Base-by-base conservation (phyloP, 2,113 vertebrate genomes). In the Misgurnus anguillicaudatus region DNA sequence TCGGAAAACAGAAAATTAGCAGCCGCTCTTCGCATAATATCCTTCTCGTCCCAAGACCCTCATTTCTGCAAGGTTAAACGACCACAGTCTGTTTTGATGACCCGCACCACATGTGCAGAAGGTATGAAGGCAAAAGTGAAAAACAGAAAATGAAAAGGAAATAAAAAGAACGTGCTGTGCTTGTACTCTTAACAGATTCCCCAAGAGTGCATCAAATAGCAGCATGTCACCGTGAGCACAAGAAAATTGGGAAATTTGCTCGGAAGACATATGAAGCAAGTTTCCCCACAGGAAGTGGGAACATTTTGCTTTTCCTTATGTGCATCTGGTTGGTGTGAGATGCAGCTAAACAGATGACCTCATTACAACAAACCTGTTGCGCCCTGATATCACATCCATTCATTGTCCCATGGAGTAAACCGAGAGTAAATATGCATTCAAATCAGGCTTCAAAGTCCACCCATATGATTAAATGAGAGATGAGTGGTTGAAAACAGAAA, bases 1-100 rank as follows among this genome's bases (percentile, higher is more conserved):
- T 42, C 14, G 24, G 19, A 51, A 71, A 71, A 77, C 38, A 31
- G 66, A 21, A 80, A 68, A 78, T 68, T 78, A 74, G 55, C 31
- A 72, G 21, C 24, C 3, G n/a, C 61, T 60, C 39, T 58, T 60
- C 24, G 39, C 53, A 66, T 58, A 63, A 58, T 74, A 57, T 72
- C 17, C 53, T 74, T 64, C 14, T 8, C 11, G 0, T 67, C 57
- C 63, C 47, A 61, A 14, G 16, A 47, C 36, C 61, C 62, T 41
- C 66, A 60, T 76, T 77, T 68, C 62, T 55, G 48, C 60, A 51
- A 80, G 72, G 73, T 65, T 68, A 75, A 78, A 70, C 4, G 41
- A 80, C 39, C 78, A 69, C 72, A 48, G 17, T 7, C 19, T 79
- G 65, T 58, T 48, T 48, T 65, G 57, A 70, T 75, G 69, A 78